These are phyloP conservation scores for Rallus crepitans DNA, from an alignment of 2,797 vertebrate species.

Conservation along the genomic window DNA sequence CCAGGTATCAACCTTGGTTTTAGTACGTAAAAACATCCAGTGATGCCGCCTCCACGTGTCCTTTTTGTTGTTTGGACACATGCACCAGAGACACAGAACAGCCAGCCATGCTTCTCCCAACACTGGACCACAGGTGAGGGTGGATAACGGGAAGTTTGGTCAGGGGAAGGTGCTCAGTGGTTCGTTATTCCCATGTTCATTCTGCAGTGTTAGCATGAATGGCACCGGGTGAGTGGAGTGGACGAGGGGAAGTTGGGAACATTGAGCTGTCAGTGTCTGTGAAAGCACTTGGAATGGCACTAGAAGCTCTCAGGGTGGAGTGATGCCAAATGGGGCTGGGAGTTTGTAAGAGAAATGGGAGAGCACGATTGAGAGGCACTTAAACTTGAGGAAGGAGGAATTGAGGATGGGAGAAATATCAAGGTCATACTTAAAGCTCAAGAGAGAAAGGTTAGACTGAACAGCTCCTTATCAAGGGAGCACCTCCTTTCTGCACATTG, in stretches of 20 bases:
- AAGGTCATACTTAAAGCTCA: not conserved
- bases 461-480: not conserved
- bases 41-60: not conserved
- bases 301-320: not conserved
- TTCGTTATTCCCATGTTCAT: accelerated
- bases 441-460: not conserved
- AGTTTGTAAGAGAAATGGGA: not conserved
- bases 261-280: not conserved
- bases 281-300: not conserved
- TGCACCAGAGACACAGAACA: not conserved
- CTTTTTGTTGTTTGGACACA: accelerated
- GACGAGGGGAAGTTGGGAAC: not conserved
- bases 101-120: accelerated
- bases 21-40: not conserved
- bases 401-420: not conserved
- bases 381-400: not conserved
- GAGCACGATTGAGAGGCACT: not conserved
- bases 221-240: not conserved
- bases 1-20: not conserved
- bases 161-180: accelerated
- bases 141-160: accelerated
- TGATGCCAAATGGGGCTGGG: not conserved
- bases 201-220: not conserved
- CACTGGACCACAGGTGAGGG: not conserved
- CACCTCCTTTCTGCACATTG: not conserved